Evolutionary conservation across 2,113 vertebrate genomes (phyloP).

Genomic region (Sorex araneus): DNA sequence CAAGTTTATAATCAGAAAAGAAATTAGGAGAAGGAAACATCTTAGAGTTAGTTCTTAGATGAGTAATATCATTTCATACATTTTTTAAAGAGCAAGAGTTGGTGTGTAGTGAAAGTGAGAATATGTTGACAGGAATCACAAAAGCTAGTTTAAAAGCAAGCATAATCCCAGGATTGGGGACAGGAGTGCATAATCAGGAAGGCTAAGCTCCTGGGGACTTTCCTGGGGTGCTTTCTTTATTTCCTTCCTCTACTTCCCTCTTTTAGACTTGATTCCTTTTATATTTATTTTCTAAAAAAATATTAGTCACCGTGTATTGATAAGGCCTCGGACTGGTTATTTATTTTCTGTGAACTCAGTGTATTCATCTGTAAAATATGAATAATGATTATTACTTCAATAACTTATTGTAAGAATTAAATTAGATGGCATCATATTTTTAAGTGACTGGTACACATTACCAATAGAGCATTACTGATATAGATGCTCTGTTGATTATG

Average conservation of each 20-base stretch:
- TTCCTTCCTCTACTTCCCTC: background rate
- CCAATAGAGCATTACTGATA: background rate
- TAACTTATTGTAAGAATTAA: conserved; percentile 65
- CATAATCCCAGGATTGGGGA: background rate
- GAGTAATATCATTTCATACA: background rate
- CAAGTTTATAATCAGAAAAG: conserved; percentile 43
- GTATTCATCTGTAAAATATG: conserved; percentile 68
- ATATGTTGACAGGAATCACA: background rate
- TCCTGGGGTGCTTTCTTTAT: background rate
- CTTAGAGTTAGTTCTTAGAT: conserved; percentile 47
- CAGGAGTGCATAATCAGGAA: conserved; percentile 6
- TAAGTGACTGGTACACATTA: conserved; percentile 31
- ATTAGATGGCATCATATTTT: conserved; percentile 60
- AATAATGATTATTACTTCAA: conserved; percentile 63
- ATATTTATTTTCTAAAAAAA: conserved; percentile 31
- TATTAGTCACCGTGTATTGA: conserved; percentile 50
- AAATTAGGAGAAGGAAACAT: background rate
- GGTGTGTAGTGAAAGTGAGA: background rate
- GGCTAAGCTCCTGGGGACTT: background rate
- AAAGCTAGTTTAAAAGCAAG: conserved; percentile 45
- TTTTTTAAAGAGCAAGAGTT: conserved; percentile 47
- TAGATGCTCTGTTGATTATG: conserved; percentile 33
- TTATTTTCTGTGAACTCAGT: conserved; percentile 66
- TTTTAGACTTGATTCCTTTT: conserved; percentile 44
- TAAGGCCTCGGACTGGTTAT: conserved; percentile 1